Percentiles rank a stretch among this genome's conserved stretches.
Evolutionary conservation across 2,888 invertebrate genomes (phyloP).

Genomic region (Octonoba sinensis): DNA sequence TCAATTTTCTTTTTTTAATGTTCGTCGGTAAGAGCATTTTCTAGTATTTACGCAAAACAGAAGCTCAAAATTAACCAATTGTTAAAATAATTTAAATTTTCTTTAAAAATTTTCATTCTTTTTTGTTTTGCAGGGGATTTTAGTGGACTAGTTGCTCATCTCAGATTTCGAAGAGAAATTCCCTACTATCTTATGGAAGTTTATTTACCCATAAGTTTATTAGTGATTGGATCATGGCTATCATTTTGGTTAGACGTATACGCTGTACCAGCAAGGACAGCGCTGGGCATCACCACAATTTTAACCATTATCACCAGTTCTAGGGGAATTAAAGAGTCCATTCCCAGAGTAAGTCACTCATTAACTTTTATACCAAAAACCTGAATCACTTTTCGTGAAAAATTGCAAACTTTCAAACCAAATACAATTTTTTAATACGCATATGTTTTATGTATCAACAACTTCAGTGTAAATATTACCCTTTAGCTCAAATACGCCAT

Average conservation of each 20-base stretch:
- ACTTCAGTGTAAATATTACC: too few species aligned
- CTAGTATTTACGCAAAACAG: too few species aligned
- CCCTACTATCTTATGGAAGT: conserved; percentile 63
- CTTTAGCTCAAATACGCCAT: too few species aligned
- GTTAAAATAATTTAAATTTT: too few species aligned
- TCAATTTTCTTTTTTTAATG: too few species aligned
- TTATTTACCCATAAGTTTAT: conserved; percentile 53
- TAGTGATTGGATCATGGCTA: conserved; percentile 62
- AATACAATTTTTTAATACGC: too few species aligned
- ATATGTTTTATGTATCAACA: too few species aligned
- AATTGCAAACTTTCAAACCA: too few species aligned
- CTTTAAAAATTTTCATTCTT: too few species aligned
- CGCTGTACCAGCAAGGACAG: conserved; percentile 58
- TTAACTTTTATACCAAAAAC: neutral
- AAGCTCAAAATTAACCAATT: too few species aligned
- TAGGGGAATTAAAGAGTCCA: conserved; percentile 61
- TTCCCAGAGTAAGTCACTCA: conserved; percentile 47
- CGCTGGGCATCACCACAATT: conserved; percentile 63
- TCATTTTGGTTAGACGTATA: conserved; percentile 63
- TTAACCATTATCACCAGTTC: conserved; percentile 63
- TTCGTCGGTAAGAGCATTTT: too few species aligned
- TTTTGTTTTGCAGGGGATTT: conserved; percentile 39
- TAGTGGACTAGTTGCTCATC: conserved; percentile 60
- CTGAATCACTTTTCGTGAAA: too few species aligned
- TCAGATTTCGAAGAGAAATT: conserved; percentile 54